Base-by-base conservation (phyloP, 2,113 vertebrate genomes). In the Sclerurus mexicanus region DNA sequence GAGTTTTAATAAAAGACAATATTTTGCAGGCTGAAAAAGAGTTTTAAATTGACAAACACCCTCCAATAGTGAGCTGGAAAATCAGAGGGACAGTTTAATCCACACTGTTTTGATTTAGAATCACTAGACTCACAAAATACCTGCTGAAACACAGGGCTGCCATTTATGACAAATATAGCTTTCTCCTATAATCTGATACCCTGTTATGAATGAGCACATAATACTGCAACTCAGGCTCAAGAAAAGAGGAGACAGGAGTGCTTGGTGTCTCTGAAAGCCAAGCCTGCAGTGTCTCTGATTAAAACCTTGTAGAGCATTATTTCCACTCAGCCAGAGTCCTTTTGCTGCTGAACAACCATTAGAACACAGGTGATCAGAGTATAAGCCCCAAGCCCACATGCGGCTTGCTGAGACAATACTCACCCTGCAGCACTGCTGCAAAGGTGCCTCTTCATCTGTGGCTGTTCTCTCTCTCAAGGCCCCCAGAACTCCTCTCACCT, bases 31-130 rank as follows among this genome's bases (percentile, higher is more conserved):
- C 49, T 85, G 20, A 35, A 72, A 64, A 68, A 73, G 37, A 73
- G 25, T 55, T 89, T 66, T 68, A 82, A 40, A 72, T 33, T 85
- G 74, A 85, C 74, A 80, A 93, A 85, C 30, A 62, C 8, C 12
- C 53, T 82, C 40, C 35, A 30, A 46, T 22, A 85, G 35, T 1
- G 33, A 87, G 47, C 52, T 37, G 20, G 56, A 66, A 91, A 87
- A 75, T 67, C n/a, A 89, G 52, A 39, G 9, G 22, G 68, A 50
- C 47, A 67, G 68, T 69, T 87, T 78, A 71, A 93, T 77, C 58
- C 78, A 73, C 50, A 18, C 14, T 58, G 46, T 37, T 58, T 89
- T 91, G 73, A 91, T 82, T 85, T 82, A 94, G 53, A 25, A 40
- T 85, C 39, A 62, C 33, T 17, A 78, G 42, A 62, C 30, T 63